Conservation (phyloP, 2,888 invertebrate species). For the Hydropsyche betteni region DNA sequence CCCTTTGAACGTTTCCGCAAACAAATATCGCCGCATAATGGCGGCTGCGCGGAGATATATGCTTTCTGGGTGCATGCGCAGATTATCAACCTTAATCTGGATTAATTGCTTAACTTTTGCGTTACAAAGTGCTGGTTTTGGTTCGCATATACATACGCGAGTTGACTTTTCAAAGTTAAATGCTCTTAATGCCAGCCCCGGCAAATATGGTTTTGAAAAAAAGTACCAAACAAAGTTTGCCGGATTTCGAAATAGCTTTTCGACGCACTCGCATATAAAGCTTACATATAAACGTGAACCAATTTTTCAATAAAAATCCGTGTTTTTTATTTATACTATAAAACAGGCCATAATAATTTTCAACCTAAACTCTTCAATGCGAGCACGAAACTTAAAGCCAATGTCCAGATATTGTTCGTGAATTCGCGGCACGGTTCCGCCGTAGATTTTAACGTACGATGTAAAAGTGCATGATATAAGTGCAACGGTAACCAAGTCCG, state of each 20-base stretch:
- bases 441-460: slow-evolving; percentile 33
- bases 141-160: slow-evolving; percentile 7
- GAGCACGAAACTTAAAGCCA: too few species aligned
- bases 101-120: slow-evolving; percentile 32
- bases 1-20: not conserved
- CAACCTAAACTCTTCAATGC: too few species aligned
- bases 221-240: slow-evolving; percentile 3
- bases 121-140: slow-evolving; percentile 21
- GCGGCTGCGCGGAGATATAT: not conserved
- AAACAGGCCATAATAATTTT: too few species aligned
- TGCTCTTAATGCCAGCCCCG: slow-evolving; percentile 15
- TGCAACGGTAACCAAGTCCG: slow-evolving; percentile 45
- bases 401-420: too few species aligned
- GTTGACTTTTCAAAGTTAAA: slow-evolving; percentile 26
- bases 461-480: slow-evolving; percentile 43
- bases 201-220: slow-evolving; percentile 15
- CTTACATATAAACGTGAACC: too few species aligned
- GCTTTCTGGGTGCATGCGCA: slow-evolving; percentile 14
- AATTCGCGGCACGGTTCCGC: slow-evolving; percentile 11
- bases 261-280: too few species aligned
- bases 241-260: too few species aligned
- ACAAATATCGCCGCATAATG: not conserved
- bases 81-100: slow-evolving; percentile 32
- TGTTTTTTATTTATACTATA: too few species aligned
- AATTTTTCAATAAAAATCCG: too few species aligned